These are phyloP conservation scores for Hypotaenidia okinawae DNA, from an alignment of 2,797 vertebrate species.

Conservation along the genomic window DNA sequence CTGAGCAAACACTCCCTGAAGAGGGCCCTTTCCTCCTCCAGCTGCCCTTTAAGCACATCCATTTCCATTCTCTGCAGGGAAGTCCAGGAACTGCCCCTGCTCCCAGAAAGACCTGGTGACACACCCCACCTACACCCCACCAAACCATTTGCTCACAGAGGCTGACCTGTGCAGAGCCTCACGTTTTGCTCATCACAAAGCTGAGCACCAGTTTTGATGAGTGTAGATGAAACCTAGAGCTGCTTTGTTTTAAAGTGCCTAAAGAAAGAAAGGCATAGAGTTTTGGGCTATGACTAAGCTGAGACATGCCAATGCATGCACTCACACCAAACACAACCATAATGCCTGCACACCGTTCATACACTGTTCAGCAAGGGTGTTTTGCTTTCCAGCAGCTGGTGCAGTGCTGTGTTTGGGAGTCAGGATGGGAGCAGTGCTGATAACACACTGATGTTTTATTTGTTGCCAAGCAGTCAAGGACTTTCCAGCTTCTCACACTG, in stretches of 20 bases:
- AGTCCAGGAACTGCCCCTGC: background rate
- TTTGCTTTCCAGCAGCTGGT: no score
- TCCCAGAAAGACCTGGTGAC: background rate
- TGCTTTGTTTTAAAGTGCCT: background rate
- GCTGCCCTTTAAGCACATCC: background rate
- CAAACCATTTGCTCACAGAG: rapidly evolving
- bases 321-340: background rate
- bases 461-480: no score
- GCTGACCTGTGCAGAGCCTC: rapidly evolving
- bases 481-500: no score
- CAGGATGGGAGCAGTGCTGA: no score
- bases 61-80: background rate
- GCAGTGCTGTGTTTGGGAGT: no score
- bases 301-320: rapidly evolving
- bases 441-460: no score
- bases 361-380: no score
- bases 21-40: background rate
- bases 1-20: background rate
- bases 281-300: background rate
- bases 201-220: background rate
- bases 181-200: background rate
- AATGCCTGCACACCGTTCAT: rapidly evolving
- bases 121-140: background rate
- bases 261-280: background rate
- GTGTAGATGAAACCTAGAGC: background rate